These are phyloP conservation scores for Beris chalybata DNA, from an alignment of 2,888 invertebrate genomes.

Conservation along the genomic window DNA sequence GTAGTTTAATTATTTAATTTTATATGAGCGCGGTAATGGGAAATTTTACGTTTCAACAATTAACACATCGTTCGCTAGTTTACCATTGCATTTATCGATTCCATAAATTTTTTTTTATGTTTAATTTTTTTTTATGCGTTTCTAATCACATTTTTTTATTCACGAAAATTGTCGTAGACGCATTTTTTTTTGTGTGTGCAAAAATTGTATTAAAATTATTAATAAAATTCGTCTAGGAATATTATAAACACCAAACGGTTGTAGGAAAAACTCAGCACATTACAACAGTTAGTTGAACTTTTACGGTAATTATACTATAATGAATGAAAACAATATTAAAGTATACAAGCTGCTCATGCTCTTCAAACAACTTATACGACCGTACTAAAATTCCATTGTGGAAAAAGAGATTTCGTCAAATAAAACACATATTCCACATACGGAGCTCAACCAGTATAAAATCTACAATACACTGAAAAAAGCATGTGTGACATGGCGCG, in stretches of 20 bases:
- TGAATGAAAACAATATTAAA: conserved; percentile 37
- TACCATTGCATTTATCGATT: conserved; percentile 23
- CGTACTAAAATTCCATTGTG: conserved; percentile 43
- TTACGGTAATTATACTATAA: conserved; percentile 36
- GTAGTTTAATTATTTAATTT: background rate
- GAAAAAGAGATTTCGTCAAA: conserved; percentile 41
- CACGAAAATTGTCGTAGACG: background rate
- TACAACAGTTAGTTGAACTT: conserved; percentile 25
- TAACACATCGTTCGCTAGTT: conserved; percentile 17
- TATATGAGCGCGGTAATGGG: background rate
- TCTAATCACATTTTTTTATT: conserved; percentile 13
- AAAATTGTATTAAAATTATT: no score
- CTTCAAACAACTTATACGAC: conserved; percentile 42
- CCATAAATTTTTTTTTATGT: conserved; percentile 18
- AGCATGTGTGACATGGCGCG: conserved; percentile 15
- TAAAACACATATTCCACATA: conserved; percentile 36
- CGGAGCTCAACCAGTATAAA: conserved; percentile 3
- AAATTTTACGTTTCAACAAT: conserved; percentile 21
- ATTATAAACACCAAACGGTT: no score
- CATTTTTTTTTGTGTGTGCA: no score
- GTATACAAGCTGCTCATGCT: conserved; percentile 38
- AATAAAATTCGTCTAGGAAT: no score
- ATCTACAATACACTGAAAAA: background rate
- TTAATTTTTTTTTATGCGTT: conserved; percentile 13
- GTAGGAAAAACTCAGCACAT: background rate